These are phyloP conservation scores for Chromoteleia sp. DNA, from an alignment of 2,888 invertebrate genomes.

Conservation along the genomic window DNA sequence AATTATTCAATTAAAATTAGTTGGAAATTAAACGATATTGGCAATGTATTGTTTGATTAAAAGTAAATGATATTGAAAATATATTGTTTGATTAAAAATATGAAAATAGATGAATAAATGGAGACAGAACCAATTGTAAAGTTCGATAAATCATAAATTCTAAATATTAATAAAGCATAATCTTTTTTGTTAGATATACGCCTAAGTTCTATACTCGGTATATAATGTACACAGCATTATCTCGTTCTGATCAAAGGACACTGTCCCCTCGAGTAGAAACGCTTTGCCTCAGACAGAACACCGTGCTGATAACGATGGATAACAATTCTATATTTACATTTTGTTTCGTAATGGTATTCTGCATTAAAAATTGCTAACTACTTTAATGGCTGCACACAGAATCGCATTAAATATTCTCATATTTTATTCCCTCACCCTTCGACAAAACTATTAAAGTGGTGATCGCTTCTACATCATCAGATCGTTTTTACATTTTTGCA, in stretches of 20 bases:
- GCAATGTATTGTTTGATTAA: too few relatives aligned
- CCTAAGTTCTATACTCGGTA: neutral
- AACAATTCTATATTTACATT: slow-evolving; percentile 12
- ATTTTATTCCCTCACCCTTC: too few relatives aligned
- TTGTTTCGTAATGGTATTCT: neutral
- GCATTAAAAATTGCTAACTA: neutral
- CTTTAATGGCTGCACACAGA: too few relatives aligned
- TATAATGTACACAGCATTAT: slow-evolving; percentile 18
- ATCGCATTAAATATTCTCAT: too few relatives aligned
- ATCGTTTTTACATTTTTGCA: too few relatives aligned
- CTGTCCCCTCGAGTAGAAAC: slow-evolving; percentile 14
- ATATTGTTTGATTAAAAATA: too few relatives aligned
- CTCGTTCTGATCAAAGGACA: slow-evolving; percentile 31
- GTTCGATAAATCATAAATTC: neutral
- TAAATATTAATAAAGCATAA: neutral
- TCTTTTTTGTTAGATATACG: neutral
- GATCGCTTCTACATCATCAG: too few relatives aligned
- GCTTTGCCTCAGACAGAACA: slow-evolving; percentile 5
- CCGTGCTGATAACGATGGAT: slow-evolving; percentile 19
- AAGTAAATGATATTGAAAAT: too few relatives aligned
- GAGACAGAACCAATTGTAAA: neutral
- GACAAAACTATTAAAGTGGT: too few relatives aligned
- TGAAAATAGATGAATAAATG: too few relatives aligned
- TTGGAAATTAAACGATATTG: too few relatives aligned
- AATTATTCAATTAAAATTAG: too few relatives aligned